Evolutionary conservation across 2,113 vertebrate genomes (phyloP).

Genomic region (Oxyruncus cristatus): DNA sequence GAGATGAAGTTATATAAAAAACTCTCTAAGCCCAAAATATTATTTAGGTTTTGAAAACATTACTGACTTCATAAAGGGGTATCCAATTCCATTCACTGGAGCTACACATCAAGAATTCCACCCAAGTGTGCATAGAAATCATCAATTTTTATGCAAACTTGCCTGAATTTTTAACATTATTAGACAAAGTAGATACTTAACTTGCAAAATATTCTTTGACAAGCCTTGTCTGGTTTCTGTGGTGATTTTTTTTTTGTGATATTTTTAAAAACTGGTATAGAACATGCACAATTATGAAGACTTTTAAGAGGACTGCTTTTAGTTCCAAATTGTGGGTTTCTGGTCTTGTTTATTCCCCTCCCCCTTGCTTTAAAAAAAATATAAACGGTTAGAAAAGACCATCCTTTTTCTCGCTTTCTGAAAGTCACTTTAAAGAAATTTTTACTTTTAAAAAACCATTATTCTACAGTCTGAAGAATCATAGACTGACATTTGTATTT

Average conservation of each 20-base stretch:
- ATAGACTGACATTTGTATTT: neutral
- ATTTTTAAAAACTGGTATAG: neutral
- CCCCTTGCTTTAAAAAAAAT: neutral
- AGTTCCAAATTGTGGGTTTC: neutral
- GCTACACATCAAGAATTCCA: neutral
- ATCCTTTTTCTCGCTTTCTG: neutral
- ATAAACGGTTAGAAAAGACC: neutral
- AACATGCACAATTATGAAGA: neutral
- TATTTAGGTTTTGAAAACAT: neutral
- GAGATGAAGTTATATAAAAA: neutral
- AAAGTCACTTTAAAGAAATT: neutral
- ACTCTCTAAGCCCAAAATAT: neutral
- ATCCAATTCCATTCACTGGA: neutral
- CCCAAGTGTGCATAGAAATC: neutral
- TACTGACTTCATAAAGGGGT: neutral
- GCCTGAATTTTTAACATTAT: neutral
- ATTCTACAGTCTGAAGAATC: neutral
- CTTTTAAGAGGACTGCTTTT: neutral
- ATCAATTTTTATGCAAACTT: neutral
- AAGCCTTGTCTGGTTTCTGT: neutral
- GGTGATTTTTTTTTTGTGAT: neutral
- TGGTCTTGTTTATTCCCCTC: neutral
- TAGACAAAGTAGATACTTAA: neutral
- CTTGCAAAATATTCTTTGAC: neutral
- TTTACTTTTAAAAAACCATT: neutral